Evolutionary conservation across 2,888 invertebrate species (phyloP).

Genomic region (Agrochola macilenta): DNA sequence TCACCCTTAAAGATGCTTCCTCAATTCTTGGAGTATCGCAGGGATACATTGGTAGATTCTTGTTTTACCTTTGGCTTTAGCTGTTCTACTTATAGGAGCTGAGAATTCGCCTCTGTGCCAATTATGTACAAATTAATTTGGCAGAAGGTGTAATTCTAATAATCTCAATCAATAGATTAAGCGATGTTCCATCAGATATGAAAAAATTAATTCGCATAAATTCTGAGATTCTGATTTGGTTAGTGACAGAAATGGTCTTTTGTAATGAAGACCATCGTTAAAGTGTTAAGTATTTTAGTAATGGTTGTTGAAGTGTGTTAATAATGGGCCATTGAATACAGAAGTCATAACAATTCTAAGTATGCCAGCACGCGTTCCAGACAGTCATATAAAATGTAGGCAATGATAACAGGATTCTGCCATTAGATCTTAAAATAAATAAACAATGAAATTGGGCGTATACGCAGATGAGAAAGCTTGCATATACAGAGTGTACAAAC

Average conservation of each 20-base stretch:
- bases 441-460: constrained; percentile 47
- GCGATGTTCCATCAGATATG: too few species aligned
- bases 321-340: constrained; percentile 44
- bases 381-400: constrained; percentile 64
- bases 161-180: not conserved
- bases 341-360: constrained; percentile 47
- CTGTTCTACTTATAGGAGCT: not conserved
- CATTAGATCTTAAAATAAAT: constrained; percentile 68
- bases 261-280: constrained; percentile 11
- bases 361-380: constrained; percentile 58
- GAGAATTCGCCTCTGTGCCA: not conserved
- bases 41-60: not conserved
- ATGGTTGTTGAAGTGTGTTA: constrained; percentile 27
- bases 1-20: constrained; percentile 28
- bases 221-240: not conserved
- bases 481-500: not conserved
- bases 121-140: not conserved
- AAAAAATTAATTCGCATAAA: not conserved
- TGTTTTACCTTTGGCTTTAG: not conserved
- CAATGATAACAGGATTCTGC: constrained; percentile 65
- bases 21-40: constrained; percentile 14
- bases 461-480: constrained; percentile 37
- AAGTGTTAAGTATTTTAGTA: constrained; percentile 14
- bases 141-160: not conserved
- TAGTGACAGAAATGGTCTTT: not conserved